Evolutionary conservation across 2,113 vertebrate species (phyloP), one percentile per base, ranked within the genome.

Genomic region (Oreochromis niloticus): DNA sequence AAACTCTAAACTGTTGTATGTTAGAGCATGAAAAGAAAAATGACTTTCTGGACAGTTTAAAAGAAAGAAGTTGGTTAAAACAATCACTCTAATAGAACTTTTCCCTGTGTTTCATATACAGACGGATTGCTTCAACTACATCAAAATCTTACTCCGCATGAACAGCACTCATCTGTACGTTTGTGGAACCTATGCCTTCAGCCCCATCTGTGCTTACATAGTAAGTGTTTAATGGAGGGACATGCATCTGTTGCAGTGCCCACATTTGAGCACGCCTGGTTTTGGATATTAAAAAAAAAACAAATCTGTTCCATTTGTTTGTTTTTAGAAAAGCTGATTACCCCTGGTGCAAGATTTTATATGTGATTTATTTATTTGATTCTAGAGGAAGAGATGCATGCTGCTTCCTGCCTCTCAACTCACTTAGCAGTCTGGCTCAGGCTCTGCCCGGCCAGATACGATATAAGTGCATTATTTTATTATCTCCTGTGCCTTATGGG

Each of bases 111-210:
- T 86, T 93, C 48, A 12, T 22, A 30, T 78, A n/a, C 94, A 99
- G 98, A 98, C 96, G 1, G 98, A 99, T 92, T 99, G 98, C 93
- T 98, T 99, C 95, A 99, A 99, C 96, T 99, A 99, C 94, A 95
- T 99, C 96, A 99, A 99, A 96, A 98, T 99, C 92, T 96, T 99
- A 78, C 95, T 99, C 48, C 97, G 86, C 2, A 87, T 98, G 86
- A 99, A 99, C 94, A 95, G 94, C 93, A 99, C 96, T 87, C 98
- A 98, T 89, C 96, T 99, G 66, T 98, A 98, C 14, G 96, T 97
- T 75, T 99, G 98, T 5, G 98, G 98, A 63, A 99, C 98, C 0
- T 97, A 97, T 0, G 98, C 98, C 94, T 99, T 99, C 96, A 99
- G 98, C 93, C 98, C 98, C 0, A 90, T 96, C 84, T 99, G 98